Base-by-base conservation (phyloP, 2,888 invertebrate species). In the Gari tellinella region DNA sequence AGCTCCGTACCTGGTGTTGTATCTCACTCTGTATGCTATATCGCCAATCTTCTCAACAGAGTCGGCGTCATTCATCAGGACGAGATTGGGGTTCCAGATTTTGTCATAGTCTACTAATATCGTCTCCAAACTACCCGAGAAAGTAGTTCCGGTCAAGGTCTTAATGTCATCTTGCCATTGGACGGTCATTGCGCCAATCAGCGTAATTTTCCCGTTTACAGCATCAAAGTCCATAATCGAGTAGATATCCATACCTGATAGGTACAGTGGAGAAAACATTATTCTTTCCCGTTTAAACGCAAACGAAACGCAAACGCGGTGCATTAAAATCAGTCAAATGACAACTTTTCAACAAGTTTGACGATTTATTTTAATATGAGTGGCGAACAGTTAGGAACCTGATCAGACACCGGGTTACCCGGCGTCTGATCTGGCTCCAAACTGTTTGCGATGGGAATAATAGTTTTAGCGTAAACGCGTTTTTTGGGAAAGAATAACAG, bases 71-170 rank as follows among this genome's bases (percentile, higher is more conserved):
- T 79, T 79, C 37, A 68, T 46, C 10, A 74, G 49, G 8, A 79
- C 63, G 14, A 79, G 52, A 31, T 67, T 67, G 2, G 78, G 78
- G 3, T 73, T 74, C 78, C 78, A 79, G 1, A 79, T 48, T 31
- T 49, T 61, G 7, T 31, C 52, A 5, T 58, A 65, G 17, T 66
- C 64, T 12, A 79, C 48, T 14, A 77, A 46, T 3, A 69, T 48
- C 1, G 52, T 56, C 4, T 46, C 40, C 45, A 40, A 14, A 5
- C 49, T 51, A 4, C 41, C 43, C 2, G 41, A 51, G 26, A 62
- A 62, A 8, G 46, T 45, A 0, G 43, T 43, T 4, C 40, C 37
- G n/a, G 40, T 25, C 10, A 58, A 14, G 3, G 43, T 53, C 10
- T 25, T 31, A 10, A 66, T 67, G 8, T 64, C 57, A 52, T 74